A percentile compares a stretch with the other conserved stretches of the same genome.
phyloP scores from a whole-genome alignment of 2,888 invertebrate species.

The Heliconius ismenius region DNA sequence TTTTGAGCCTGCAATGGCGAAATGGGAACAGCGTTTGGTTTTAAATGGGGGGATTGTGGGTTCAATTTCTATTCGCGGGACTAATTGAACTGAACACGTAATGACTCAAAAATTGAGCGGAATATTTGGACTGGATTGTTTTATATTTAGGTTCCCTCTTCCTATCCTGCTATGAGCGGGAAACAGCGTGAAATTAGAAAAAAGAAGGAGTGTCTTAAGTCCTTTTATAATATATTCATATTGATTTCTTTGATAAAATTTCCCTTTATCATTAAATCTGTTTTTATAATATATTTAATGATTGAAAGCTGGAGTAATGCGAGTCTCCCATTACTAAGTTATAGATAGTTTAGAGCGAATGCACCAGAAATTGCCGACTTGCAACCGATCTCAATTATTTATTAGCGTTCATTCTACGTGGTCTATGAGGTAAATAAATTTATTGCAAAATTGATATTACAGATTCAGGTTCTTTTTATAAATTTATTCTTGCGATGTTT shows the following conservation, averaged over 20 bases:
- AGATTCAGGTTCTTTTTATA: not conserved
- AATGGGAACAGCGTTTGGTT: not conserved
- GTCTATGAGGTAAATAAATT: constrained; percentile 36
- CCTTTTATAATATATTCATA: not conserved
- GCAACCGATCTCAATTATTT: constrained; percentile 47
- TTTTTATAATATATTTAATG: not conserved
- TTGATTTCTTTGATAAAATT: not conserved
- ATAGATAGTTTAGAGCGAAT: constrained; percentile 34
- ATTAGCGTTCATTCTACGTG: constrained; percentile 38
- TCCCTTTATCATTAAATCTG: not conserved
- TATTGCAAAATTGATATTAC: constrained; percentile 35
- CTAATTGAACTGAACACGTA: not conserved
- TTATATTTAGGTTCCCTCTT: no score
- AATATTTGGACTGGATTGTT: no score
- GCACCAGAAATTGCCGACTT: constrained; percentile 57
- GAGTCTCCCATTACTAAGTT: constrained; percentile 22
- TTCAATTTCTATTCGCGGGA: not conserved
- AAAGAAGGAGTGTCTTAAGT: not conserved
- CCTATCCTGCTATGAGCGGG: no score
- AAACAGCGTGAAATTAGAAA: not conserved
- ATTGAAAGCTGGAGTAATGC: not conserved
- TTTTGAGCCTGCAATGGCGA: not conserved
- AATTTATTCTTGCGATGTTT: no score
- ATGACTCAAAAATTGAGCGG: not conserved
- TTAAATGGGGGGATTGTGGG: not conserved